These are phyloP conservation scores for Phyllotis vaccarum DNA, from an alignment of 2,797 vertebrate genomes.

Conservation along the genomic window DNA sequence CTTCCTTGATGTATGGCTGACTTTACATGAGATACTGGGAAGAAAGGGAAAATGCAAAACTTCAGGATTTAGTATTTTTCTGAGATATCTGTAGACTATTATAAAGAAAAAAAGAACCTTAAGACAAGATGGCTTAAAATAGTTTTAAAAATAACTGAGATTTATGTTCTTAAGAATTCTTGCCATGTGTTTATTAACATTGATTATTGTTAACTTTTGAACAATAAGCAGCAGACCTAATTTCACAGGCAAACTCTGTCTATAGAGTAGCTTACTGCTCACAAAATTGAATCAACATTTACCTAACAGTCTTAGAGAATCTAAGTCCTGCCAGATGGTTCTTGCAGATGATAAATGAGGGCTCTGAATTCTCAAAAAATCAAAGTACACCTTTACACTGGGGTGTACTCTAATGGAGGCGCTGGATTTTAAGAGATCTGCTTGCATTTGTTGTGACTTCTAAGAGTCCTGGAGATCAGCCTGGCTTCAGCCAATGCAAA, in stretches of 20 bases:
- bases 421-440: neutral
- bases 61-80: neutral
- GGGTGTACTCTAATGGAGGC: no score
- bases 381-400: neutral
- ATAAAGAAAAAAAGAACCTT: neutral
- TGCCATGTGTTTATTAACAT: neutral
- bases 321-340: neutral
- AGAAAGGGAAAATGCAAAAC: accelerated
- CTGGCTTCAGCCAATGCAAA: no score
- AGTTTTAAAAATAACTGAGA: neutral
- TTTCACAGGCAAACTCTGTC: neutral
- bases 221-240: neutral
- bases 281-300: neutral
- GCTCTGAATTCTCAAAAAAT: neutral
- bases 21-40: neutral
- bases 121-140: neutral
- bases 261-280: neutral
- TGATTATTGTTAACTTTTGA: neutral
- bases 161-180: neutral
- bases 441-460: neutral
- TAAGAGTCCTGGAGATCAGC: no score
- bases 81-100: neutral
- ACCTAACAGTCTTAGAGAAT: neutral
- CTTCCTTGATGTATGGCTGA: no score
- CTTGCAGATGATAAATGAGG: neutral